Base-by-base conservation (phyloP, 53 echinoderm and acorn worm species). In the Paracentrotus lividus region DNA sequence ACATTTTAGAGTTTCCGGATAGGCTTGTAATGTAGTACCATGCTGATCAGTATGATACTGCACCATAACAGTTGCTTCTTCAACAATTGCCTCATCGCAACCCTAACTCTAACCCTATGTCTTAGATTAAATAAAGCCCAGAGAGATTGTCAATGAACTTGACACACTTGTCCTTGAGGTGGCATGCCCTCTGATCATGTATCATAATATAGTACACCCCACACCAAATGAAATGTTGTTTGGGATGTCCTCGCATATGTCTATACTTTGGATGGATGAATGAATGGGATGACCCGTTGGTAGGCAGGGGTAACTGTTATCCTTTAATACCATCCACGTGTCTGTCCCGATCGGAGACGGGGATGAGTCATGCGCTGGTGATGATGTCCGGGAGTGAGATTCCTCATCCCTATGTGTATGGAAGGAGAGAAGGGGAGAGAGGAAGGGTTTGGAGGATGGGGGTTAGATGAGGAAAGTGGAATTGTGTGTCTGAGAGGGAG, bases 311-410 rank as follows among this genome's bases (percentile, higher is more conserved):
- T 53, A 32, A 86, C 86, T 55, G 86, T 57, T 86, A 86, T 86
- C 86, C 32, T 86, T 54, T 86, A 86, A 86, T 86, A 34, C 86
- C 86, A 57, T 53, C 86, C 86, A 86, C 32, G 57, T 86, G 86
- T 86, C 86, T 86, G 55, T 57, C 86, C 38, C 32, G 21, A 32
- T 86, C 36, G 3, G 24, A 55, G 34, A 86, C 31, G 27, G n/a
- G 57, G 52, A 86, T 86, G 86, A 86, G 86, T 86, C 86, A 69
- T 34, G 34, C 56, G 33, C 14, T 32, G 86, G 54, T 86, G 86
- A 56, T 86, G 86, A 86, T 33, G 86, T 86, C 45, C 78, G 24
- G 45, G 78, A 47, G 47, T 33, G 33, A 33, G 47, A 36, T 86
- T 33, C 86, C 33, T 55, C 54, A 56, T 53, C 86, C 53, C 18